Evolutionary conservation across 2,113 vertebrate species (phyloP), one percentile per base, ranked within the genome.

Genomic region (Cheirogaleus medius): DNA sequence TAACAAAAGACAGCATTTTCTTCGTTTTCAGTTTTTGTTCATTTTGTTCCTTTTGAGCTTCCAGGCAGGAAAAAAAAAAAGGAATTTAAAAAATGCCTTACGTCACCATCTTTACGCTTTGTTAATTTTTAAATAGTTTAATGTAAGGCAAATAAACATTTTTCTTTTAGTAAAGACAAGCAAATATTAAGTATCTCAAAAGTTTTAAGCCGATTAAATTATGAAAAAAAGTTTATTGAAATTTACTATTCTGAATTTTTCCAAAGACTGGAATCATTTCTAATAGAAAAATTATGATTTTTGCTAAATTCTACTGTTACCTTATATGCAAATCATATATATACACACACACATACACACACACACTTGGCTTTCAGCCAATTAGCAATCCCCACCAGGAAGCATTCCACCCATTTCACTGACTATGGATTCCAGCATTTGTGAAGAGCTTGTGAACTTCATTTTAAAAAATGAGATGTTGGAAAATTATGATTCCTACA

Each of bases 331-430:
- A 80, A 77, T 95, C 58, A 89, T 9, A 63, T 68, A 84, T 6
- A 39, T 20, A 86, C 7, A 39, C 25, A 34, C 27, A 56, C 10
- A 63, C 58, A 27, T 49, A 89, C 7, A 63, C 76, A 86, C 8
- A 39, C 20, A 34, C 34, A 52, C 12, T 91, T 87, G 58, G 69
- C 39, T 93, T 93, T 91, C 37, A 42, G 52, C 5, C 54, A 27
- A 95, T 91, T 92, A 88, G 96, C 56, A 94, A 15, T 8, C 95
- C 56, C 39, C 29, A 77, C 63, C 82, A 98, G 12, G 29, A 91
- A 0, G 0, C 2, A 0, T 3, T 71, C 58, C 37, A 76, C 17
- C 76, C 42, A 52, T 56, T 32, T 87, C 20, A 95, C 29, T 83
- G 64, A 90, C 94, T 97, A 94, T 29, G 91, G 64, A 93, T 95